A percentile compares a stretch with the other conserved stretches of the same genome.
Conservation (phyloP, 2,888 invertebrate genomes). For the Patella pellucida region DNA sequence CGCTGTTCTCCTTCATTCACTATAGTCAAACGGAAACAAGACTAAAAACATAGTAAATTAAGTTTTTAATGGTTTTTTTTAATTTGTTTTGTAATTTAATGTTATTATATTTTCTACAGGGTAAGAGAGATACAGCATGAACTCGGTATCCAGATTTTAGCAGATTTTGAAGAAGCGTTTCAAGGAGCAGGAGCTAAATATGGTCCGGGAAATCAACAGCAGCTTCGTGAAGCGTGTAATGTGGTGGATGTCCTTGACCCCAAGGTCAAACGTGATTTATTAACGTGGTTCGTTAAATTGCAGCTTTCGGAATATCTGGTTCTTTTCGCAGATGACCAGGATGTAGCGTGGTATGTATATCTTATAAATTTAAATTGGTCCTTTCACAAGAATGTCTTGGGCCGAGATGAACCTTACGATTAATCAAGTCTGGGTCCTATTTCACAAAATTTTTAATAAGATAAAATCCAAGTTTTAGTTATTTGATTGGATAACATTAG, state of each 20-base stretch:
- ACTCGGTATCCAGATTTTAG: constrained; percentile 88
- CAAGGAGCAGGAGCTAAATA: constrained; percentile 76
- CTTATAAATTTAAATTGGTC: background rate
- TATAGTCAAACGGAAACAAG: background rate
- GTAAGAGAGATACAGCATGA: constrained; percentile 83
- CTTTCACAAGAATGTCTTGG: too few relatives aligned
- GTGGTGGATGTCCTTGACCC: constrained; percentile 90
- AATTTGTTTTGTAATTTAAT: too few relatives aligned
- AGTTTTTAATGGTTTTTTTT: too few relatives aligned
- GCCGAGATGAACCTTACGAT: too few relatives aligned
- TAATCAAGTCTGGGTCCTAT: too few relatives aligned
- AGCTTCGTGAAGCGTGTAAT: constrained; percentile 79
- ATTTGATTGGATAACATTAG: too few relatives aligned
- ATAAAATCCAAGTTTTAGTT: too few relatives aligned
- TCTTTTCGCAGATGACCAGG: constrained; percentile 94
- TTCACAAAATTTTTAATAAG: too few relatives aligned
- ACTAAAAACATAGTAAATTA: too few relatives aligned
- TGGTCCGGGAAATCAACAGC: constrained; percentile 72
- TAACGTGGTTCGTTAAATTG: constrained; percentile 89
- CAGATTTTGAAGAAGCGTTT: constrained; percentile 85
- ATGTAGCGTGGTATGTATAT: constrained; percentile 72
- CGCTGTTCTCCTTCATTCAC: constrained; percentile 8
- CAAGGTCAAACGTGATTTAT: constrained; percentile 85
- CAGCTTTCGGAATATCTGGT: constrained; percentile 94
- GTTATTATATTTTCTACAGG: constrained; percentile 67